A percentile compares a stretch with the other conserved stretches of the same genome.
Evolutionary conservation across 2,888 invertebrate species (phyloP).

Genomic region (Diarsia mendica): DNA sequence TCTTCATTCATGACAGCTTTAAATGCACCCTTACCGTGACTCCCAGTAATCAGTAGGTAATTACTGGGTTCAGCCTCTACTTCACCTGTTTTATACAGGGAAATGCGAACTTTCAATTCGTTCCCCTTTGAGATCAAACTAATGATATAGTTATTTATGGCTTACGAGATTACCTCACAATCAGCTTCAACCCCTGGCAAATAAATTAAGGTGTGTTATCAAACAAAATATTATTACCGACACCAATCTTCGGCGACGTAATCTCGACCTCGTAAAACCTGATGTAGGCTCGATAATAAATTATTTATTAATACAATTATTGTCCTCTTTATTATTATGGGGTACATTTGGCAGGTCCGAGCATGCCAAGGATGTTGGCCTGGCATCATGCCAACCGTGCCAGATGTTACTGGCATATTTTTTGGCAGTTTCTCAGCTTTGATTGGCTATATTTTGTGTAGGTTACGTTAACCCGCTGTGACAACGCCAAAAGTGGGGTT

Average conservation of each 20-base stretch:
- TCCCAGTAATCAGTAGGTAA: conserved; percentile 29
- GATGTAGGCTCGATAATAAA: conserved; percentile 42
- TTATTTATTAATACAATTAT: conserved; percentile 53
- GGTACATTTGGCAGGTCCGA: conserved; percentile 64
- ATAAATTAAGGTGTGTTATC: conserved; percentile 33
- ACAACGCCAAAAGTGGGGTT: conserved; percentile 31
- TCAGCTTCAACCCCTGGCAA: background rate
- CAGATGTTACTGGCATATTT: conserved; percentile 65
- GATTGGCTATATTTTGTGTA: conserved; percentile 52
- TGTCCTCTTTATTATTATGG: conserved; percentile 57
- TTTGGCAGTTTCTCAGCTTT: conserved; percentile 52
- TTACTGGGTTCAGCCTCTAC: background rate
- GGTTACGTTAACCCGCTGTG: conserved; percentile 29
- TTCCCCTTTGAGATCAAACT: conserved; percentile 11
- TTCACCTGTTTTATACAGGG: background rate
- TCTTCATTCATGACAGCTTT: background rate
- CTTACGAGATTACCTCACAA: background rate
- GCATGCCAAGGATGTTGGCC: conserved; percentile 48
- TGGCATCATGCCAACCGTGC: conserved; percentile 67
- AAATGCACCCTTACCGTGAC: conserved; percentile 36
- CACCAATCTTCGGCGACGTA: conserved; percentile 30
- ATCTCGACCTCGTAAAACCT: conserved; percentile 44
- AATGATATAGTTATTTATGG: conserved; percentile 25
- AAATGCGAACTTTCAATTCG: conserved; percentile 4
- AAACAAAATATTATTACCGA: conserved; percentile 15